Evolutionary conservation across 2,113 vertebrate species (phyloP), one percentile per base, ranked within the genome.

Genomic region (Percopsis transmontana): DNA sequence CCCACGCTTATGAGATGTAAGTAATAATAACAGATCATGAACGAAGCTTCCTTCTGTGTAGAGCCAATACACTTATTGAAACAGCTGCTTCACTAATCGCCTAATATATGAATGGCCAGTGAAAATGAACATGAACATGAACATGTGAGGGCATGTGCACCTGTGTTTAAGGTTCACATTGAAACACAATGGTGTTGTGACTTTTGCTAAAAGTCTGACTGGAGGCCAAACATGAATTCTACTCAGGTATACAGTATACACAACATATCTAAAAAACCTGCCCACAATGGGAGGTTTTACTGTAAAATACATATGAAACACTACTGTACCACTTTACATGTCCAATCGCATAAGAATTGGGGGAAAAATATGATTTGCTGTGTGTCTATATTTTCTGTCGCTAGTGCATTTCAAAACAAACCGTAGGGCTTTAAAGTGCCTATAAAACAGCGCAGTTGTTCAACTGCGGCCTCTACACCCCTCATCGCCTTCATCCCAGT

Each of bases 401-500:
- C 86, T 88, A 87, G 82, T 82, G 80, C 84, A 76, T 68, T 76
- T 27, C 52, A 77, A 87, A 85, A 81, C 82, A 79, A 87, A 88
- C 88, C 85, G 84, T 88, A n/a, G 88, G 86, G 61, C 60, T 74
- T 60, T 65, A 79, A 83, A 88, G 84, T 85, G 79, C 72, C 77
- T 87, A 83, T 86, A 85, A 84, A 88, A 81, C 81, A 76, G 79
- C 66, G 38, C 62, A 73, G 57, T 89, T 89, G 87, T 87, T 81
- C 64, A 89, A 81, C 62, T 66, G 82, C 19, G 4, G 10, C 82
- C 79, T 51, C 58, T 66, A 76, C 82, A 62, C 70, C 79, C 74
- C 76, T 83, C 80, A 85, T 18, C 64, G 64, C 50, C 90, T 90
- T 91, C 93, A 91, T 92, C 90, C 91, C 91, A 92, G 91, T 94